A percentile compares a stretch with the other conserved stretches of the same genome.
Evolutionary conservation across 92 coral and sea anemone genomes (phyloP).

Genomic region (Virgularia gustaviana): DNA sequence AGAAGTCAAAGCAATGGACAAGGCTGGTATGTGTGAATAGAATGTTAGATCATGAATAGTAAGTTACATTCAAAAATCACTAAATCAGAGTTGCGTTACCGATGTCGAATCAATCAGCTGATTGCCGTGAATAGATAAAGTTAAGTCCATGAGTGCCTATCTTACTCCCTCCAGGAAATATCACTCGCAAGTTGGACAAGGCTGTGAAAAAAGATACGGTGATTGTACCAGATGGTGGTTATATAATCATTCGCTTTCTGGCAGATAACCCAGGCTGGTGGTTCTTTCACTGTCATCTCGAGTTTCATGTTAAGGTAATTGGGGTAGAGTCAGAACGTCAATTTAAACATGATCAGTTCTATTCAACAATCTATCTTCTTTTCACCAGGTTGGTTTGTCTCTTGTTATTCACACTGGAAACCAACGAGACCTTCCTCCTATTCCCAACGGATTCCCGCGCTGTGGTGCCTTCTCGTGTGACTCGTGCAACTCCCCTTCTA

Average conservation of each 20-base stretch:
- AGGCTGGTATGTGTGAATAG: constrained; percentile 1
- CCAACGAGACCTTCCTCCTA: constrained; percentile 11
- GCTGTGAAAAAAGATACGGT: constrained; percentile 18
- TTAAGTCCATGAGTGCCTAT: too few relatives aligned
- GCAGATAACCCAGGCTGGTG: constrained; percentile 27
- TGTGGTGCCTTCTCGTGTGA: constrained; percentile 1
- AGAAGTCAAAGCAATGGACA: constrained; percentile 7
- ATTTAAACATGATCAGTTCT: too few relatives aligned
- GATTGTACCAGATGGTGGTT: constrained; percentile 26
- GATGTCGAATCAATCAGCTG: too few relatives aligned
- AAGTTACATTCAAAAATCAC: too few relatives aligned
- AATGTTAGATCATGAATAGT: too few relatives aligned
- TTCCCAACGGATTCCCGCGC: constrained; percentile 13
- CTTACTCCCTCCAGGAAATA: constrained; percentile 10
- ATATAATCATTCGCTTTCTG: neutral
- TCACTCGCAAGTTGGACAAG: constrained; percentile 16
- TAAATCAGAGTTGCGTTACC: too few relatives aligned
- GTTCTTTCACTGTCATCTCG: constrained; percentile 17
- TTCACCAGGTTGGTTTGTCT: constrained; percentile 20
- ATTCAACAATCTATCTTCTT: too few relatives aligned
- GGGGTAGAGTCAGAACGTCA: too few relatives aligned
- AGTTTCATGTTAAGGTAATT: constrained; percentile 10
- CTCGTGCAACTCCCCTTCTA: neutral
- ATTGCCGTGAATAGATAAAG: too few relatives aligned
- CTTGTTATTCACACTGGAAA: constrained; percentile 12